Conservation (phyloP, 2,797 vertebrate genomes). For the Smutsia temminckii region DNA sequence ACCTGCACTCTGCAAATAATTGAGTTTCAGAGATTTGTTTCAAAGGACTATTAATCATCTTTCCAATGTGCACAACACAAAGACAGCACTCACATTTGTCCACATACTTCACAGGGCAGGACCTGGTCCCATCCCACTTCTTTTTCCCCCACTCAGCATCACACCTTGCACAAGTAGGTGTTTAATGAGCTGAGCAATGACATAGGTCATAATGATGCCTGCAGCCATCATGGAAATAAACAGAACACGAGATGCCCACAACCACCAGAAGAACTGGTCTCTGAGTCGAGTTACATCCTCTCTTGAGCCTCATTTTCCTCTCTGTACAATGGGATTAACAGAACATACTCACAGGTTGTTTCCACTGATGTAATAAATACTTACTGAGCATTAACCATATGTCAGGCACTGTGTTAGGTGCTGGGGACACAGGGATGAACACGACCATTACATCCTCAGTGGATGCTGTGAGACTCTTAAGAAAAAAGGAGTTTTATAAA, state of each 20-base stretch:
- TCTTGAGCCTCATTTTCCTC: slow-evolving; percentile 18
- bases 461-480: background rate
- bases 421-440: background rate
- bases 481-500: slow-evolving; percentile 18
- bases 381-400: background rate
- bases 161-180: background rate
- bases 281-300: background rate
- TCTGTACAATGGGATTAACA: background rate
- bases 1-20: background rate
- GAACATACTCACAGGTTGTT: background rate
- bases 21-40: background rate
- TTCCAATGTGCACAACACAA: background rate
- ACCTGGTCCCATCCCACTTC: background rate
- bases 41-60: background rate
- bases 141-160: slow-evolving; percentile 1
- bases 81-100: background rate
- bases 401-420: background rate
- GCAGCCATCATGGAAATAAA: background rate
- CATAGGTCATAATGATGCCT: background rate
- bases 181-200: background rate
- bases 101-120: background rate
- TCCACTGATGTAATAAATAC: background rate
- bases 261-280: background rate
- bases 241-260: background rate
- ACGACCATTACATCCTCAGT: background rate